Conservation (phyloP, 2,888 invertebrate species). For the Galeopsomyia nigrocyanea region DNA sequence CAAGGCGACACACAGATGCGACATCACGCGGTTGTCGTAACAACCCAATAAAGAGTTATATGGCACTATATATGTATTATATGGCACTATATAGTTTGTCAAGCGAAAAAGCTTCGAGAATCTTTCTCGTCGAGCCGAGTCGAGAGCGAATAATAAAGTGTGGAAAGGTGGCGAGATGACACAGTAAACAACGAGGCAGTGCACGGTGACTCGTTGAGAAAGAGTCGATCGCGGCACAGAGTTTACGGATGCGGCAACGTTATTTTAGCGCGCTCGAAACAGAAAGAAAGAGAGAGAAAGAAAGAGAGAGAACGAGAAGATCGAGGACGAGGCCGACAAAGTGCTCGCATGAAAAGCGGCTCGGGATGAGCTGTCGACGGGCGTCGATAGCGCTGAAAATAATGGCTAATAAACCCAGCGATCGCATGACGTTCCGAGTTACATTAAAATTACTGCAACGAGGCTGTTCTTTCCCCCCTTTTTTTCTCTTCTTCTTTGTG, state of each 20-base stretch:
- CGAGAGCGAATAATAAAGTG: conserved; percentile 14
- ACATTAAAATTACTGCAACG: conserved; percentile 48
- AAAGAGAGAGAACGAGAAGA: conserved; percentile 10
- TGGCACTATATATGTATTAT: conserved; percentile 15
- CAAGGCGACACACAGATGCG: conserved; percentile 6
- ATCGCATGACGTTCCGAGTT: conserved; percentile 47
- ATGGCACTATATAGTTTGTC: not conserved
- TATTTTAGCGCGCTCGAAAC: conserved; percentile 24
- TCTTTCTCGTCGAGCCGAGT: no score
- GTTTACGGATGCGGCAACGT: conserved; percentile 5
- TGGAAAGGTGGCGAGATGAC: conserved; percentile 26
- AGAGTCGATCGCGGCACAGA: conserved; percentile 6
- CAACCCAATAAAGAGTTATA: conserved; percentile 39
- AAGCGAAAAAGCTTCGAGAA: no score
- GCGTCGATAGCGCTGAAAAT: conserved; percentile 48
- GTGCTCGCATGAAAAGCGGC: conserved; percentile 33
- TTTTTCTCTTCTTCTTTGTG: conserved; percentile 36
- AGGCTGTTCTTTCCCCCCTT: conserved; percentile 3
- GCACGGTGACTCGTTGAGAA: not conserved
- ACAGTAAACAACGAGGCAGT: not conserved
- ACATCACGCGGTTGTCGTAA: conserved; percentile 23
- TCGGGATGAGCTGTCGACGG: conserved; percentile 47
- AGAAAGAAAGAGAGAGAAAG: not conserved
- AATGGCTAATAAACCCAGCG: conserved; percentile 49
- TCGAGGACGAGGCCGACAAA: conserved; percentile 48